Base-by-base conservation (phyloP, 1,140 invertebrate species). In the Mycetomoellerius zeteki region DNA sequence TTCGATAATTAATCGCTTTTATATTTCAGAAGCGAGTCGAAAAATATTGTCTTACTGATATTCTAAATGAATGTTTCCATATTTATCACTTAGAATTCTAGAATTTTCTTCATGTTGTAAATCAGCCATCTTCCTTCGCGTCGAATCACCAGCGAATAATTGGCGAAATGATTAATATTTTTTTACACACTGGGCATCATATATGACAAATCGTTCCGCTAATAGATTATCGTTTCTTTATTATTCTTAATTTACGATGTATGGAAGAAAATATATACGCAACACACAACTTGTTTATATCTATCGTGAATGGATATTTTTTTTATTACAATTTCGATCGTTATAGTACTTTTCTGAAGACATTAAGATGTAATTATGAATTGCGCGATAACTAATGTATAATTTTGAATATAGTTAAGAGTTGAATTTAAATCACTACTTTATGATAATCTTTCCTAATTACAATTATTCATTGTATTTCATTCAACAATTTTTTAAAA, bases 201-300 rank as follows among this genome's bases (percentile, higher is more conserved):
- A 21, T 52, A 81, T 54, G 30, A 65, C 64, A 47, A 81, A 69
- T 81, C 16, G 2, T 37, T 54, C 65, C 1, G 24, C 33, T 69
- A 81, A 81, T 56, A 43, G 33, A 71, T 71, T 24, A 67, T 19
- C 3, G 16, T 33, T 80, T 43, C n/a, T n/a, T 76, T 43, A 43
- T 76, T 60, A 19, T 71, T 71, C 4, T 24, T 43, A 43, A 43
- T 24, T 43, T 62, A 33, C 30, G 50, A 71, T 30, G n/a, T 56
- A 19, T 71, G 33, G 50, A 81, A 56, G 21, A 43, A 81, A 81
- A 69, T 8, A 43, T 8, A 69, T 10, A 43, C 37, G 10, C 37
- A 12, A 43, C 10, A 10, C 37, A 43, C 21, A 37, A 12, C 7
- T 21, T 56, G 27, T 37, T 69, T 60, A 56, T 52, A 58, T 76